Evolutionary conservation across 2,888 invertebrate genomes (phyloP).

Genomic region (Eulithis testata): DNA sequence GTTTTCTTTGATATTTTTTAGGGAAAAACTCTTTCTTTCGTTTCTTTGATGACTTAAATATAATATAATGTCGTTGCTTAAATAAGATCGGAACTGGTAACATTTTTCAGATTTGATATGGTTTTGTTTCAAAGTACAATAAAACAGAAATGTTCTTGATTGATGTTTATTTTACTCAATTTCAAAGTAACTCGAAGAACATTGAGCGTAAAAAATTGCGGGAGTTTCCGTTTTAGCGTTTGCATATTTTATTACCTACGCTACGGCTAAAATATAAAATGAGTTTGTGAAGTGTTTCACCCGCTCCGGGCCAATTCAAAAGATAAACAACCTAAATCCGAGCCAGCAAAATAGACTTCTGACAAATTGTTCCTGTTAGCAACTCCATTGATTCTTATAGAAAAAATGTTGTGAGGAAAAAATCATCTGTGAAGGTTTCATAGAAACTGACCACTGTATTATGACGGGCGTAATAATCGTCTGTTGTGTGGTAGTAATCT

Average conservation of each 20-base stretch:
- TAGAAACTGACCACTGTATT: neutral
- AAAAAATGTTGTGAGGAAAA: constrained; percentile 67
- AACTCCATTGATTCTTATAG: constrained; percentile 70
- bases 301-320: constrained; percentile 48
- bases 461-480: neutral
- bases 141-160: constrained; percentile 18
- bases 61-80: no score
- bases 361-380: constrained; percentile 73
- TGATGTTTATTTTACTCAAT: constrained; percentile 36
- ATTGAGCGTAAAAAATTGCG: constrained; percentile 40
- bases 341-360: constrained; percentile 66
- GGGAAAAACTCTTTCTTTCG: no score
- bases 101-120: neutral
- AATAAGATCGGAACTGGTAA: no score
- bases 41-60: no score
- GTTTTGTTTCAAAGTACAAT: neutral
- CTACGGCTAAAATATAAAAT: constrained; percentile 43
- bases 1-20: no score
- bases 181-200: constrained; percentile 36
- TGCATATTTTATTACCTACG: constrained; percentile 45
- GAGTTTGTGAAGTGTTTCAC: constrained; percentile 45
- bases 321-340: constrained; percentile 59
- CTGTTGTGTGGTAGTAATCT: no score
- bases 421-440: constrained; percentile 52
- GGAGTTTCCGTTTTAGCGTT: constrained; percentile 35